Percentiles rank a stretch among this genome's conserved stretches.
Evolutionary conservation across 2,113 vertebrate species (phyloP).

Genomic region (Heliornis fulica): DNA sequence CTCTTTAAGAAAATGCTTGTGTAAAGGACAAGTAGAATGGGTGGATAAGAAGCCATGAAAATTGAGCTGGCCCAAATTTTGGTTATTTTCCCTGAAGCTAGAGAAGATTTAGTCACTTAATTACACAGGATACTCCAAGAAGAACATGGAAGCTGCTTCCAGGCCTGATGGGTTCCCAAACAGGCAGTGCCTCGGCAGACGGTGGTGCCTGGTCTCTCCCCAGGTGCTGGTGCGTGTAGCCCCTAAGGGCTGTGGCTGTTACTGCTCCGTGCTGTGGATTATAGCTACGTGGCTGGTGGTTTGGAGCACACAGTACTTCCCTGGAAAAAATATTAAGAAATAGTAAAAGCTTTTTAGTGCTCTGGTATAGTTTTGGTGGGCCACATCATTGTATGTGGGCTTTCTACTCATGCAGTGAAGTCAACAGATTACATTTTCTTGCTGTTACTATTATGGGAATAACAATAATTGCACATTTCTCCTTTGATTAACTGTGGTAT

Average conservation of each 20-base stretch:
- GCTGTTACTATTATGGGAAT: not conserved
- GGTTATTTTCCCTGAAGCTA: not conserved
- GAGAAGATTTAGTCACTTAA: not conserved
- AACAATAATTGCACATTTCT: not conserved
- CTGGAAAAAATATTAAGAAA: too few species aligned
- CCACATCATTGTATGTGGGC: too few species aligned
- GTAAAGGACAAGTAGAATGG: not conserved
- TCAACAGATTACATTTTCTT: not conserved
- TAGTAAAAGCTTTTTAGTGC: not conserved
- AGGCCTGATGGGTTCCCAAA: not conserved
- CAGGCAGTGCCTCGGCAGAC: not conserved
- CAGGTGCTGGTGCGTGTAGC: not conserved
- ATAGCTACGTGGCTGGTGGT: not conserved
- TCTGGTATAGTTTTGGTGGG: not conserved
- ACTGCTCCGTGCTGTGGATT: not conserved
- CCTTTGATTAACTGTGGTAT: not conserved
- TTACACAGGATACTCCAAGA: not conserved
- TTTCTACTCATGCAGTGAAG: not conserved
- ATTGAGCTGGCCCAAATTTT: not conserved
- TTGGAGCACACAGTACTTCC: not conserved
- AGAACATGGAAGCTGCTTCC: not conserved
- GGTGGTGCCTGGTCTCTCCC: not conserved
- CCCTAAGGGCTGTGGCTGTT: fast-evolving
- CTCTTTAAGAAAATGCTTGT: not conserved
- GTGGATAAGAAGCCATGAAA: not conserved